Evolutionary conservation across 2,113 vertebrate species (phyloP).

Genomic region (Tyrannus savana): DNA sequence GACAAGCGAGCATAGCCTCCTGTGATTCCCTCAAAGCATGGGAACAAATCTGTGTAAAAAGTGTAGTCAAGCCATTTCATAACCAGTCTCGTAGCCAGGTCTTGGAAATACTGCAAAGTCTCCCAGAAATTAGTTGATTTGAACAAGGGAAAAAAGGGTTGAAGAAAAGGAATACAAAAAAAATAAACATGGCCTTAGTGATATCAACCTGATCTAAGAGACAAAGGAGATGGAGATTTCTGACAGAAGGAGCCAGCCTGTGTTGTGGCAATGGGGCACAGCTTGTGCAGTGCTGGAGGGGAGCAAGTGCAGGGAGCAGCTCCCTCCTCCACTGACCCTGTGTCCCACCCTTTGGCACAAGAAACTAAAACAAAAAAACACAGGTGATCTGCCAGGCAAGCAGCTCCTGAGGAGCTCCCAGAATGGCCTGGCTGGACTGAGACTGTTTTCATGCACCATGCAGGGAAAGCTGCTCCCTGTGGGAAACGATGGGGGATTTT

Average conservation of each 20-base stretch:
- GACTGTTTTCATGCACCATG: rapidly evolving
- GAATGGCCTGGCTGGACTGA: neutral
- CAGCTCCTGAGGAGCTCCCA: neutral
- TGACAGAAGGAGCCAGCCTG: neutral
- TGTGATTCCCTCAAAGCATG: neutral
- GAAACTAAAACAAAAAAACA: neutral
- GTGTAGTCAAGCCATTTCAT: neutral
- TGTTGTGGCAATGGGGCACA: neutral
- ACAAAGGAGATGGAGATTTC: neutral
- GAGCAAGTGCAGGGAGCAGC: neutral
- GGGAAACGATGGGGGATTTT: neutral
- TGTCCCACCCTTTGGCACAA: neutral
- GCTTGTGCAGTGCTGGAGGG: neutral
- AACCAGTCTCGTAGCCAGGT: neutral
- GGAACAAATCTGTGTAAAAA: neutral
- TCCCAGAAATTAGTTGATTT: neutral
- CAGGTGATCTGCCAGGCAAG: neutral
- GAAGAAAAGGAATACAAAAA: neutral
- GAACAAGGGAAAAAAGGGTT: neutral
- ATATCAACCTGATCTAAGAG: neutral
- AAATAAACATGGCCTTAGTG: neutral
- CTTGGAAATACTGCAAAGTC: neutral
- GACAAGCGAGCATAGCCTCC: neutral
- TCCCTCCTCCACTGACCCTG: neutral
- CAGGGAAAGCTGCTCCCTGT: neutral